Conservation (phyloP, 1,140 invertebrate genomes). For the Drosophila baimaii region DNA sequence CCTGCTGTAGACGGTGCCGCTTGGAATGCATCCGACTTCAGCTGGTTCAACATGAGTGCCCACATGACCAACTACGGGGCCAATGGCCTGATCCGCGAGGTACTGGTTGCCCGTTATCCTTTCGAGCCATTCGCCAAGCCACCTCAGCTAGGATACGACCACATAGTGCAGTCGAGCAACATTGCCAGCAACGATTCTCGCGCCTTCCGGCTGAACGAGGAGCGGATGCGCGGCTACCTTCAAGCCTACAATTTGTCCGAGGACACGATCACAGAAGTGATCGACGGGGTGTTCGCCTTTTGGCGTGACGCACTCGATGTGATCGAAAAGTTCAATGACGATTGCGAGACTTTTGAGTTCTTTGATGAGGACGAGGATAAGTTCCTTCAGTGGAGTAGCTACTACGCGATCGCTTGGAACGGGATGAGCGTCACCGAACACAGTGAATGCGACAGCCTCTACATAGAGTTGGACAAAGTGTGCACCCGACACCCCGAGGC, state of each 20-base stretch:
- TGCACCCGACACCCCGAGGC: conserved; percentile 57
- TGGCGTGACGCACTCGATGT: conserved; percentile 57
- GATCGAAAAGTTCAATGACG: conserved; percentile 49
- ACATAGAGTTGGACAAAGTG: conserved; percentile 53
- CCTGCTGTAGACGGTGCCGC: conserved; percentile 64
- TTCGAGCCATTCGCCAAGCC: conserved; percentile 63
- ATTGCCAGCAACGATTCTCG: conserved; percentile 59
- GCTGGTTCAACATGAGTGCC: conserved; percentile 79
- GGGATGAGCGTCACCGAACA: neutral
- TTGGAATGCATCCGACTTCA: conserved; percentile 65
- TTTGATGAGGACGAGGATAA: fast-evolving
- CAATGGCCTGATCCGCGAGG: conserved; percentile 54
- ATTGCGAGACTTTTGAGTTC: neutral
- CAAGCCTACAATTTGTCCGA: conserved; percentile 41
- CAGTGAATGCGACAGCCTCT: conserved; percentile 45
- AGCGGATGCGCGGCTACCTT: conserved; percentile 64
- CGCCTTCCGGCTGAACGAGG: conserved; percentile 56
- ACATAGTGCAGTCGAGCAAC: conserved; percentile 59
- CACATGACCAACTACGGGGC: conserved; percentile 69
- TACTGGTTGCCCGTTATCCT: conserved; percentile 50
- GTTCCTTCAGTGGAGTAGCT: conserved; percentile 51
- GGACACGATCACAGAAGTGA: conserved; percentile 32
- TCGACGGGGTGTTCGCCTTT: conserved; percentile 62
- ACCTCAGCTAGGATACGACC: conserved; percentile 72
- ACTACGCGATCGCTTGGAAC: conserved; percentile 70